These are phyloP conservation scores for Setipinna tenuifilis DNA, from an alignment of 2,797 vertebrate species.

Conservation along the genomic window DNA sequence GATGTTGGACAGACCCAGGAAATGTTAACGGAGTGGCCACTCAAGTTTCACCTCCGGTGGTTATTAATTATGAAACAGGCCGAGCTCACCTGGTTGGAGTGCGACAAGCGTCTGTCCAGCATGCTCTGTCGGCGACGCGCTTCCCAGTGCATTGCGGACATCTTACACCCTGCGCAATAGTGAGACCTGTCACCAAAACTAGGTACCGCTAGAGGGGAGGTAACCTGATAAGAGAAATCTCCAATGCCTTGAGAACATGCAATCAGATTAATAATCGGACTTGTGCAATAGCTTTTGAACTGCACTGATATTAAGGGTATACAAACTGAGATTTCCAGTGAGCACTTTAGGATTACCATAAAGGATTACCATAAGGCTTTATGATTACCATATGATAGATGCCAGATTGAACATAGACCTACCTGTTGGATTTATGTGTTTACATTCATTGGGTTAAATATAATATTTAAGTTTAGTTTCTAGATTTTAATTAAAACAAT, in stretches of 20 bases:
- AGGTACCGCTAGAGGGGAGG: not conserved
- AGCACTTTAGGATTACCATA: not conserved
- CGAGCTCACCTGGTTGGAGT: conserved; percentile 50
- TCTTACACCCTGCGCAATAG: conserved; percentile 43
- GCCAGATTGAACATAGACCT: not conserved
- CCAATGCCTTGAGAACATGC: not conserved
- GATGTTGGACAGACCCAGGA: conserved; percentile 1
- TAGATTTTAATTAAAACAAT: not conserved
- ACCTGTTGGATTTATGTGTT: not conserved
- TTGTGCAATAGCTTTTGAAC: not conserved
- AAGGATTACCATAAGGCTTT: no score
- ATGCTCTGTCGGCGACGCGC: conserved; percentile 72
- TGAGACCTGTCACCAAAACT: conserved; percentile 17
- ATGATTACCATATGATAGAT: no score
- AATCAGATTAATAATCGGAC: conserved; percentile 2
- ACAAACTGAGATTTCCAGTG: not conserved
- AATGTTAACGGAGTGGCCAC: not conserved
- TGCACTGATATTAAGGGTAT: not conserved
- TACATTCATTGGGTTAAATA: not conserved
- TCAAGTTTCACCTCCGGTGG: conserved; percentile 39
- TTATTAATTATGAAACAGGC: conserved; percentile 54
- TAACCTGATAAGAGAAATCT: conserved; percentile 26
- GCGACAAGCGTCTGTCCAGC: conserved; percentile 64
- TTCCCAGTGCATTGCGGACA: conserved; percentile 84
- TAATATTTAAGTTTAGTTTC: not conserved